phyloP scores from a whole-genome alignment of 1,140 invertebrate genomes.

The Laupala kohalensis region DNA sequence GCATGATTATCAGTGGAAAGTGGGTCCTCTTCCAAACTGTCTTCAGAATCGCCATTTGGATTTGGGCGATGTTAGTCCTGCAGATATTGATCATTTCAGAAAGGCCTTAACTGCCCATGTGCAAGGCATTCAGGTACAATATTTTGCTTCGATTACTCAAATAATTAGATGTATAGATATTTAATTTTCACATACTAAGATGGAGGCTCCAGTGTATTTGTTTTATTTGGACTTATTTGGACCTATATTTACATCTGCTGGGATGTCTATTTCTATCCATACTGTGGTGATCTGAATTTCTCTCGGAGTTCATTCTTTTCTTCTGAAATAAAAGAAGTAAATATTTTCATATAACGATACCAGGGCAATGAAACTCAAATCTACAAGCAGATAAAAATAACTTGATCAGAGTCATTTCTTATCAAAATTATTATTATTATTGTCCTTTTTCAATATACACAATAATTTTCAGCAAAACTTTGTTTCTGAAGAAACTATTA shows the following conservation, averaged over 20 bases:
- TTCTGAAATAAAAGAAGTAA: too few species aligned
- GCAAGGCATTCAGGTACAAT: conserved; percentile 36
- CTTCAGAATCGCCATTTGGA: conserved; percentile 36
- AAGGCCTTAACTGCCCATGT: conserved; percentile 35
- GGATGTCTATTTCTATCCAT: too few species aligned
- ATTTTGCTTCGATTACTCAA: background rate
- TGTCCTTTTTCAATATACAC: too few species aligned
- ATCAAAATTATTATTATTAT: too few species aligned
- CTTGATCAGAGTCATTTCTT: too few species aligned
- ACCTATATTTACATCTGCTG: background rate
- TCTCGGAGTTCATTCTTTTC: too few species aligned
- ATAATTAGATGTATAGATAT: background rate
- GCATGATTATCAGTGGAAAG: conserved; percentile 34
- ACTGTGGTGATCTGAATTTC: too few species aligned
- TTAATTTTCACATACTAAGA: background rate
- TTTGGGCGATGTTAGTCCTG: conserved; percentile 44
- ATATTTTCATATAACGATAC: too few species aligned
- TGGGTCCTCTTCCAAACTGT: conserved; percentile 35
- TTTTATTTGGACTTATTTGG: background rate
- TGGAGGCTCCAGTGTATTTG: background rate
- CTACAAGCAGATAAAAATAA: too few species aligned
- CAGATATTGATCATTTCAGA: conserved; percentile 37
- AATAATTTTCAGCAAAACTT: too few species aligned
- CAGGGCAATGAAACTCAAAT: too few species aligned
- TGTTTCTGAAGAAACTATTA: too few species aligned